Percentiles rank a stretch among this genome's conserved stretches.
phyloP scores from a whole-genome alignment of 1,140 invertebrate genomes.

The Melitaea cinxia region DNA sequence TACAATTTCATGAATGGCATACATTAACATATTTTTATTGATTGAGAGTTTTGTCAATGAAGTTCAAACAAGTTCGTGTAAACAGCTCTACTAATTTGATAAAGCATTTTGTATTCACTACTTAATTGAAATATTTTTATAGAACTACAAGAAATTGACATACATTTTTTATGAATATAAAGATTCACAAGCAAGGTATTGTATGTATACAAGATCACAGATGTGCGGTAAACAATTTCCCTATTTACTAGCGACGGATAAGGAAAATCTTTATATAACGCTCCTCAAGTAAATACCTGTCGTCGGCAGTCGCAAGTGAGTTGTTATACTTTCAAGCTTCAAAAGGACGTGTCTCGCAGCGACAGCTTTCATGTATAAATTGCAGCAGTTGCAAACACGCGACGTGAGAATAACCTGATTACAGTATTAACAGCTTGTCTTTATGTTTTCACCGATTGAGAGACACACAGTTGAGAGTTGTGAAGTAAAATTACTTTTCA shows the following conservation, averaged over 20 bases:
- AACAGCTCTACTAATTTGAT: too few relatives aligned
- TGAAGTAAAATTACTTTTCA: not conserved
- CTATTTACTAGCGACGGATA: constrained; percentile 2
- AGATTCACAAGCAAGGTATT: too few relatives aligned
- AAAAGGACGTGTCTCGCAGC: constrained; percentile 34
- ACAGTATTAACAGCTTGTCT: not conserved
- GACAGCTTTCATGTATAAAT: constrained; percentile 42
- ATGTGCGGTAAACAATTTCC: not conserved
- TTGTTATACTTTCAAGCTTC: constrained; percentile 41
- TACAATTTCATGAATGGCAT: not conserved
- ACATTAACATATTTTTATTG: too few relatives aligned
- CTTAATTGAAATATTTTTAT: too few relatives aligned
- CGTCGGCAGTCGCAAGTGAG: constrained; percentile 29
- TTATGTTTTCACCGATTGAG: not conserved
- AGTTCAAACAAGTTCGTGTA: too few relatives aligned
- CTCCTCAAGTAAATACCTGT: constrained; percentile 38
- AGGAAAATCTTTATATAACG: constrained; percentile 45
- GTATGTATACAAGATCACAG: not conserved
- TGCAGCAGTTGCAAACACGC: constrained; percentile 20
- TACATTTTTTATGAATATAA: too few relatives aligned
- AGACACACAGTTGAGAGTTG: too few relatives aligned
- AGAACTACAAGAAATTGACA: too few relatives aligned
- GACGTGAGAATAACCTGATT: constrained; percentile 21
- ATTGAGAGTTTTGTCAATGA: too few relatives aligned
- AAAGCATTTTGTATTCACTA: too few relatives aligned